These are phyloP conservation scores for Aphelenchoides avenae DNA, from an alignment of 1,140 invertebrate species.

Conservation along the genomic window DNA sequence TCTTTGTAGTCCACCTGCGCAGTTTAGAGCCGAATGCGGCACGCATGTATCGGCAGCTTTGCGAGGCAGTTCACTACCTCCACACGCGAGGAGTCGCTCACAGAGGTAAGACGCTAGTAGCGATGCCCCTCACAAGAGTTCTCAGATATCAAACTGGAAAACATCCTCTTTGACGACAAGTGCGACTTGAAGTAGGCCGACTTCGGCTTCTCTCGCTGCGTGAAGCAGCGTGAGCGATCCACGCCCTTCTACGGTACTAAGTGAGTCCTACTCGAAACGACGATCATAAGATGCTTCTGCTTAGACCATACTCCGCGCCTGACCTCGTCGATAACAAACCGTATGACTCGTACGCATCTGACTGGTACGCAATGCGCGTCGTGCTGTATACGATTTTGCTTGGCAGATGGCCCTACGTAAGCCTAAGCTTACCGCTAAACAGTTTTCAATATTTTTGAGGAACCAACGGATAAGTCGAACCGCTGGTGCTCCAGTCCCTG, in stretches of 20 bases:
- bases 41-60: constrained; percentile 11
- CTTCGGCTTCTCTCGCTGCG: constrained; percentile 67
- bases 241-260: constrained; percentile 14
- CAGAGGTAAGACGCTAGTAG: not conserved
- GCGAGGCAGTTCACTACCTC: constrained; percentile 19
- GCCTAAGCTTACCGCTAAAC: not conserved
- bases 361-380: constrained; percentile 17
- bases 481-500: not conserved
- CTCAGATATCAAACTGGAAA: constrained; percentile 61
- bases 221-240: not conserved
- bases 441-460: not conserved
- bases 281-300: not conserved
- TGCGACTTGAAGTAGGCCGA: constrained; percentile 97
- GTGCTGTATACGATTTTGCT: constrained; percentile 13
- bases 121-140: not conserved
- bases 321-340: constrained; percentile 1
- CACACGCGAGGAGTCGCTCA: constrained; percentile 6
- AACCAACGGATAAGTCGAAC: not conserved
- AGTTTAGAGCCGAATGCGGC: constrained; percentile 1
- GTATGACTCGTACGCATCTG: constrained; percentile 10
- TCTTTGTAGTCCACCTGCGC: not conserved
- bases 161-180: constrained; percentile 91
- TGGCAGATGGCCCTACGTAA: constrained; percentile 14
- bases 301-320: constrained; percentile 10
- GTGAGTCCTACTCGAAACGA: not conserved